Base-by-base conservation (phyloP, 2,888 invertebrate genomes). In the Sphaeridia pumilis region DNA sequence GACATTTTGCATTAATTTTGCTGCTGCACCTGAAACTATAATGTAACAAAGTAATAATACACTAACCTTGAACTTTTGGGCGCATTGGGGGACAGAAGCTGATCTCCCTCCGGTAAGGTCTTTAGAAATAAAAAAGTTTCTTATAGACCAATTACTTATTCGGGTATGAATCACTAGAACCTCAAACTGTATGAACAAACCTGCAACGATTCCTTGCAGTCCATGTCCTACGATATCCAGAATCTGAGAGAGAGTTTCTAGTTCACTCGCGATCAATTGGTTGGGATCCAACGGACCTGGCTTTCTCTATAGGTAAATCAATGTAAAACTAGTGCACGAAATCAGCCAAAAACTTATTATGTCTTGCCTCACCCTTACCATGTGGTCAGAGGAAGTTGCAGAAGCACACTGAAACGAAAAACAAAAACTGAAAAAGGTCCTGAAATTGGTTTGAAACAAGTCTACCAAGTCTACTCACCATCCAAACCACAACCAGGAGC, bases 11-110 rank as follows among this genome's bases (percentile, higher is more conserved):
- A 25, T 12, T 31, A 24, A 45, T 7, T 41, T 41, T 7, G n/a
- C n/a, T n/a, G n/a, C n/a, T n/a, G n/a, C n/a, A n/a, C n/a, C n/a
- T n/a, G n/a, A n/a, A n/a, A n/a, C n/a, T n/a, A n/a, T n/a, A n/a
- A n/a, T n/a, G 34, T 4, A 35, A 25, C 3, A 47, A 22, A 48
- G 21, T 17, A 25, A 21, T 4, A 42, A 4, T 27, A 28, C 3
- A 42, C 21, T 24, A 20, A 60, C 60, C 53, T 61, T 58, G 10
- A 61, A 31, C 14, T 52, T 46, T 42, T 34, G 28, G 5, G 52
- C 61, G 48, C 61, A 61, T 27, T 61, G 56, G 7, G 57, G 56
- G 12, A 58, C 55, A 4, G 58, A 57, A 45, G 59, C n/a, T n/a
- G n/a, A n/a, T n/a, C n/a, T n/a, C n/a, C n/a, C n/a, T 4, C 61